Conservation (phyloP, 1,140 invertebrate genomes). For the Maniola jurtina region DNA sequence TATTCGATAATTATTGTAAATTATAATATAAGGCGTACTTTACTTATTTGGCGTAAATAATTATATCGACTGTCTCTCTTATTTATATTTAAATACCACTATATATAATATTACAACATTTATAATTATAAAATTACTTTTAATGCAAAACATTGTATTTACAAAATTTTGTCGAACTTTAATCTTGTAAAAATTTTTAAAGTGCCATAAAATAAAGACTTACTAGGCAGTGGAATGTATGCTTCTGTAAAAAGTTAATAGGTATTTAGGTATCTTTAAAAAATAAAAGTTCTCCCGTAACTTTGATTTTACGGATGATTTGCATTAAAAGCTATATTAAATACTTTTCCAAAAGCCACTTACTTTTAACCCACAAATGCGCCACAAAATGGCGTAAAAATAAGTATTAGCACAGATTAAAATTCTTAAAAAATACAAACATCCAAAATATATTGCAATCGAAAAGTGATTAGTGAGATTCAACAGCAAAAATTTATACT, state of each 20-base stretch:
- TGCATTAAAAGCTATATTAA: conserved; percentile 16
- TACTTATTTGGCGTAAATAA: too few relatives aligned
- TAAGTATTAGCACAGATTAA: conserved; percentile 6
- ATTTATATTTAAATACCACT: background rate
- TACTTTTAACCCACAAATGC: conserved; percentile 17
- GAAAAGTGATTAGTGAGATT: conserved; percentile 18
- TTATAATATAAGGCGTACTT: too few relatives aligned
- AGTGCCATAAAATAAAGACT: too few relatives aligned
- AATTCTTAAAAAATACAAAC: conserved; percentile 23
- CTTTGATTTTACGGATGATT: background rate
- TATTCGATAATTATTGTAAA: too few relatives aligned
- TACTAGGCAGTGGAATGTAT: too few relatives aligned
- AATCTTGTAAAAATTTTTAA: too few relatives aligned
- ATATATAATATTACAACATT: conserved; percentile 13
- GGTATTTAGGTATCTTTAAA: too few relatives aligned
- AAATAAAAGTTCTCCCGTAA: too few relatives aligned
- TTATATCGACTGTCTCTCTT: background rate
- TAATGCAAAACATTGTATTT: conserved; percentile 1
- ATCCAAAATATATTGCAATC: conserved; percentile 31
- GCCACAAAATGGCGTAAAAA: conserved; percentile 18
- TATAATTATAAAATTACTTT: conserved; percentile 14
- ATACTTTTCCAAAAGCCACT: conserved; percentile 10
- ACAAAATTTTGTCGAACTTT: background rate
- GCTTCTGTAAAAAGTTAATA: too few relatives aligned
- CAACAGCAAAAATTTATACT: conserved; percentile 17